Base-by-base conservation (phyloP, 1,140 invertebrate species). In the Asbolus verrucosus region DNA sequence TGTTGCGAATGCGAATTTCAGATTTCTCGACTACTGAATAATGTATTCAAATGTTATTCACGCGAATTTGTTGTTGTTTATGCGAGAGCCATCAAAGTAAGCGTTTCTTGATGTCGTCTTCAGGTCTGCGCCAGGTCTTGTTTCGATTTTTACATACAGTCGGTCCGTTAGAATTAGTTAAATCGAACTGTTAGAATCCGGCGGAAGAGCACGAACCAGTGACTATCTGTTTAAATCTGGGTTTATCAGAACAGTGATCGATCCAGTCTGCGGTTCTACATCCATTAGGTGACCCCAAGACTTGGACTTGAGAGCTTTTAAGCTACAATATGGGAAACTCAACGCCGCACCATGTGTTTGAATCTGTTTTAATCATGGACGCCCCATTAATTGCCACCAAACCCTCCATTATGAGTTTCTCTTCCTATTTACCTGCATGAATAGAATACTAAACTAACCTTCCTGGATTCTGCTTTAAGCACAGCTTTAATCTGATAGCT, bases 331-430 rank as follows among this genome's bases (percentile, higher is more conserved):
- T 63, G 36, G 36, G 27, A 62, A 62, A 62, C 46, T 54, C 46
- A 27, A 14, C 46, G 18, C 33, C 61, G 24, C 61, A 63, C 61
- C 61, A 63, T 63, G 61, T 63, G 50, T 60, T 62, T 33, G 67
- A 62, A 69, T 62, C 67, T 60, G 54, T 69, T 69, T 69, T 69
- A 69, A 69, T 69, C 67, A 69, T 69, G 38, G 39, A 62, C 67
- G 67, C 30, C 38, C 59, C 67, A 69, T 69, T 69, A 69, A 69
- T 69, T 62, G 67, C 59, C 33, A 46, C 54, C 67, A 43, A 67
- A 59, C 38, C 43, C 65, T 21, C 46, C 31, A 67, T 67, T 67
- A 67, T 54, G 65, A 67, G 41, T 54, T 54, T 54, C 46, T 54
- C 46, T 54, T 54, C 46, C 41, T 67, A 67, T 54, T 46, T 67